These are phyloP conservation scores for Tipula lateralis DNA, from an alignment of 2,888 invertebrate genomes.

Conservation along the genomic window DNA sequence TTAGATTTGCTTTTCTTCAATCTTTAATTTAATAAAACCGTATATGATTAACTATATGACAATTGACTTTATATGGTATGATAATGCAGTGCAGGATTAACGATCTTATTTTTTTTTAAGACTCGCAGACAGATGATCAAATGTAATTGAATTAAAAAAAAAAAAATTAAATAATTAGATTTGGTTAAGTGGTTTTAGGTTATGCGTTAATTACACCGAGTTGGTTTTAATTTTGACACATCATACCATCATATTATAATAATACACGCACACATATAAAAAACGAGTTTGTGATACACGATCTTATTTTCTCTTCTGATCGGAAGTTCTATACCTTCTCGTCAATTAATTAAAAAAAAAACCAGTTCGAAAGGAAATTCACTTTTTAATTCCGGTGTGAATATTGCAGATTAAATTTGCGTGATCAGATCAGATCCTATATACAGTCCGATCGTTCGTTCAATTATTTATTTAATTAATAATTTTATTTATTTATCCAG, in stretches of 20 bases:
- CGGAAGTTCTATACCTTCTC: slow-evolving; percentile 7
- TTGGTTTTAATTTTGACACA: not conserved
- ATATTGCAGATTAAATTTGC: not conserved
- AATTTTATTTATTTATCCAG: not conserved
- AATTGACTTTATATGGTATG: not conserved
- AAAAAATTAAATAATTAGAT: not conserved
- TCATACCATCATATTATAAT: slow-evolving; percentile 12
- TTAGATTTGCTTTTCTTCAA: slow-evolving; percentile 19
- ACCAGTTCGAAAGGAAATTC: not conserved
- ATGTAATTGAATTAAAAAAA: not conserved
- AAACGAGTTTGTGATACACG: not conserved
- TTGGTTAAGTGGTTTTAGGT: not conserved
- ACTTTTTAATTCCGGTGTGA: not conserved
- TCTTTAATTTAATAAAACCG: not conserved
- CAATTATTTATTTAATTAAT: not conserved
- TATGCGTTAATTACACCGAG: not conserved
- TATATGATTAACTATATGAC: not conserved
- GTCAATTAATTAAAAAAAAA: not conserved
- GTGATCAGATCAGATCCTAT: not conserved
- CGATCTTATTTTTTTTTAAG: too few relatives aligned
- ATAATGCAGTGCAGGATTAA: not conserved
- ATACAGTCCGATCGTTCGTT: not conserved
- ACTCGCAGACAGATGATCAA: not conserved
- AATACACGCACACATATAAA: not conserved
- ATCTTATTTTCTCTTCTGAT: not conserved